phyloP scores from a whole-genome alignment of 2,888 invertebrate genomes.

The Cataglyphis altisquamis region DNA sequence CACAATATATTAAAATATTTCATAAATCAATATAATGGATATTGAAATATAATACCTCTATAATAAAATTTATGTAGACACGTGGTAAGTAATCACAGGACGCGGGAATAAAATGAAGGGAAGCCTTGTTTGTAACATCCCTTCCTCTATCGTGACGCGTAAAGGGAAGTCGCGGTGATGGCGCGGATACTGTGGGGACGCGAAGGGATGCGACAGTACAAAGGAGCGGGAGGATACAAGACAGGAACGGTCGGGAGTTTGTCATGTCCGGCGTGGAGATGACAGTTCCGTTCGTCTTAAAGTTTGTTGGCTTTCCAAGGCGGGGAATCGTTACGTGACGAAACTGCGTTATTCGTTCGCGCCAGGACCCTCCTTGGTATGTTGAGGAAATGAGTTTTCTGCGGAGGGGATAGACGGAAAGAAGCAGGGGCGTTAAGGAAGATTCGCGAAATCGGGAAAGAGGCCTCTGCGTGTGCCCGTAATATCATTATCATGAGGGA shows the following conservation, averaged over 20 bases:
- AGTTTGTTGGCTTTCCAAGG: slow-evolving; percentile 80
- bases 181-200: slow-evolving; percentile 45
- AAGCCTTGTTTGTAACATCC: slow-evolving; percentile 12
- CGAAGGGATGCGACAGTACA: slow-evolving; percentile 22
- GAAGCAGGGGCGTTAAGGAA: slow-evolving; percentile 27
- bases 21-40: background rate
- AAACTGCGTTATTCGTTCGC: slow-evolving; percentile 79
- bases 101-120: background rate
- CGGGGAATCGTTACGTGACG: slow-evolving; percentile 81
- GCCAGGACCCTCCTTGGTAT: slow-evolving; percentile 27
- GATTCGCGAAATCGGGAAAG: slow-evolving; percentile 39
- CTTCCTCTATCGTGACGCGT: slow-evolving; percentile 45
- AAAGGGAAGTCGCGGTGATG: slow-evolving; percentile 41
- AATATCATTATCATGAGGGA: slow-evolving; percentile 69
- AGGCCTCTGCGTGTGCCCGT: slow-evolving; percentile 55
- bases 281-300: slow-evolving; percentile 82
- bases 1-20: slow-evolving; percentile 6
- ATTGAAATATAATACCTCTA: background rate
- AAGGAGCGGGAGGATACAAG: slow-evolving; percentile 54
- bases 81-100: slow-evolving; percentile 37
- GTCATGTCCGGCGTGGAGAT: slow-evolving; percentile 84
- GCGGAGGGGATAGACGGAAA: slow-evolving; percentile 56
- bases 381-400: slow-evolving; percentile 79
- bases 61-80: slow-evolving; percentile 3
- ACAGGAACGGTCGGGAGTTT: slow-evolving; percentile 78